Evolutionary conservation across 2,797 vertebrate genomes (phyloP), one percentile per base, ranked within the genome.

Genomic region (Phalloptychus januarius): DNA sequence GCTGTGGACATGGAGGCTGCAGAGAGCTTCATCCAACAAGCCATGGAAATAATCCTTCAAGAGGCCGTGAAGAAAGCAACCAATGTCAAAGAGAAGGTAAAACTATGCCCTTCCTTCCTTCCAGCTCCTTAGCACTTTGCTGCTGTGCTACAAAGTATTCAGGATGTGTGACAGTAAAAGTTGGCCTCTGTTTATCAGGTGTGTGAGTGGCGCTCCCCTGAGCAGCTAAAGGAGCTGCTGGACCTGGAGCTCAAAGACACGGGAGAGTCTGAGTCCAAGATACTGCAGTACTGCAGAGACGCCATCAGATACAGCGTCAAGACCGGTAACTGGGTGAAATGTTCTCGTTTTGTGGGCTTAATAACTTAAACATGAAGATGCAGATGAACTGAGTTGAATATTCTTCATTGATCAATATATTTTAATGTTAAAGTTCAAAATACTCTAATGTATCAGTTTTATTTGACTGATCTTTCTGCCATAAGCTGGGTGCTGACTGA

Each of bases 251-350:
- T 97, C 90, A 94, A 92, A 83, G 95, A 97, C 1, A 81, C 36
- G 0, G 96, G 96, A 71, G 96, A 97, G 88, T 86, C 95, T 18
- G 93, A 96, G 70, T 92, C 95, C 72, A 88, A 92, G 79, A 93
- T 96, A 72, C 74, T 97, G 84, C 93, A 96, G 23, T 93, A 94
- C 80, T 97, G 96, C 89, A 95, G 48, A 54, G 96, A 97, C 46
- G 94, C 95, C 87, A 97, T 97, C 75, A 92, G 76, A 81, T 97
- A 96, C 94, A 97, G 97, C 5, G 95, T 97, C 88, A 97, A 97
- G 94, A 97, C 97, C 70, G 93, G 96, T 97, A 91, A 85, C 73
- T 31, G 33, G 23, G 67, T 11, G 0, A 18, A 46, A 42, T 12
- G 3, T 6, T 16, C 11, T 78, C 20, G 50, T 28, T 1, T 7